Percentiles rank a stretch among this genome's conserved stretches.
Conservation (phyloP, 2,888 invertebrate species). For the Trichacis sp. region DNA sequence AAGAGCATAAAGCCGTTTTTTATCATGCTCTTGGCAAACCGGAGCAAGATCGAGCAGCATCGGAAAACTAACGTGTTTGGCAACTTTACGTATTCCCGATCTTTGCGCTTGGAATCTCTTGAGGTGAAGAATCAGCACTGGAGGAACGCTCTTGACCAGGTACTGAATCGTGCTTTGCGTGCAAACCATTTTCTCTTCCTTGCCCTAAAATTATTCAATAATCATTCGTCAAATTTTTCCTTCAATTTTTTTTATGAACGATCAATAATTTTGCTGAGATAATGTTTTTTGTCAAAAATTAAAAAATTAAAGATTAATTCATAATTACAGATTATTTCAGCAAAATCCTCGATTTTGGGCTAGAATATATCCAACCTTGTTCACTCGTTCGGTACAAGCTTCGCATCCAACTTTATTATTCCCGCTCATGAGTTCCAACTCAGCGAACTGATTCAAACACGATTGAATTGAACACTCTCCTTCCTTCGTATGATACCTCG, state of each 20-base stretch:
- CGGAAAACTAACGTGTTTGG: constrained; percentile 89
- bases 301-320: too few species aligned
- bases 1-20: constrained; percentile 81
- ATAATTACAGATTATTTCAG: too few species aligned
- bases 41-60: constrained; percentile 88
- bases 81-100: constrained; percentile 82
- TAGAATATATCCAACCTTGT: constrained; percentile 68
- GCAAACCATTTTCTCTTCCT: constrained; percentile 78
- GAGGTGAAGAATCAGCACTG: constrained; percentile 92
- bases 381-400: constrained; percentile 83
- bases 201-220: constrained; percentile 64
- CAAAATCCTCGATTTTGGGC: too few species aligned
- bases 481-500: constrained; percentile 80
- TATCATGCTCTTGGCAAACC: constrained; percentile 80
- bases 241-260: too few species aligned
- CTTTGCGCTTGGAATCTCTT: constrained; percentile 90
- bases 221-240: constrained; percentile 3
- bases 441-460: constrained; percentile 93
- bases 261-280: too few species aligned
- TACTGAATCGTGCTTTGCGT: constrained; percentile 87
- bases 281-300: too few species aligned
- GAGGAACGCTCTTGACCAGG: constrained; percentile 90
- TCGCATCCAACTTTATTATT: constrained; percentile 95
- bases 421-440: constrained; percentile 89
- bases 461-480: constrained; percentile 88